Base-by-base conservation (phyloP, 2,113 vertebrate genomes). In the Australoheros scitulus region DNA sequence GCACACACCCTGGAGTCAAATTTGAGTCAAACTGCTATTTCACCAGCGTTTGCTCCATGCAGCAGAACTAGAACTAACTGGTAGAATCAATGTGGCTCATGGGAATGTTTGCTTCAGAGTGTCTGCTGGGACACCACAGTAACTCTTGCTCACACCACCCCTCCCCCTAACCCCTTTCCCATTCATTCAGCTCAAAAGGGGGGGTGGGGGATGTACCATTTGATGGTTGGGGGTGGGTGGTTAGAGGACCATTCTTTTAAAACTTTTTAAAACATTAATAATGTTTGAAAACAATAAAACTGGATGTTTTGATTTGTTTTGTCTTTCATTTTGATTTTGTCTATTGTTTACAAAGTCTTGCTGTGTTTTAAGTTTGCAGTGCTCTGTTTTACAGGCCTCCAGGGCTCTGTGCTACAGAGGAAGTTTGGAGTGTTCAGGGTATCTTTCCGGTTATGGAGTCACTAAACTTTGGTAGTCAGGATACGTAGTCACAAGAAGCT, bases 151-250 rank as follows among this genome's bases (percentile, higher is more conserved):
- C 81, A 52, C 81, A 61, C 75, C 0, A 57, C 50, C 20, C 2
- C 52, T 76, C 76, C 41, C 68, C 61, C 65, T 76, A 55, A 32
- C 68, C 68, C 68, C 59, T 80, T 75, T 80, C 64, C 77, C 89
- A 93, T 91, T 91, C 90, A 93, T 92, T 90, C 84, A 80, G 68
- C 60, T 85, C 80, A 82, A 70, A 83, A 55, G 75, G 52, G 65
- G 41, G 57, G 9, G 60, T 76, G 38, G 61, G 47, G 83, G 15
- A 26, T 18, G 76, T 80, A 91, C 91, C 91, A 92, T 83, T 29
- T 77, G 17, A 41, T 32, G 6, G 22, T 0, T 17, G 32, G 8
- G 18, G 6, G 26, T 34, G 58, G 57, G 58, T 14, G 20, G 32
- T 43, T 10, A 43, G 36, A 11, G 15, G 22, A 38, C 41, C 24